These are phyloP conservation scores for Mimas tiliae DNA, from an alignment of 2,888 invertebrate genomes.

Conservation along the genomic window DNA sequence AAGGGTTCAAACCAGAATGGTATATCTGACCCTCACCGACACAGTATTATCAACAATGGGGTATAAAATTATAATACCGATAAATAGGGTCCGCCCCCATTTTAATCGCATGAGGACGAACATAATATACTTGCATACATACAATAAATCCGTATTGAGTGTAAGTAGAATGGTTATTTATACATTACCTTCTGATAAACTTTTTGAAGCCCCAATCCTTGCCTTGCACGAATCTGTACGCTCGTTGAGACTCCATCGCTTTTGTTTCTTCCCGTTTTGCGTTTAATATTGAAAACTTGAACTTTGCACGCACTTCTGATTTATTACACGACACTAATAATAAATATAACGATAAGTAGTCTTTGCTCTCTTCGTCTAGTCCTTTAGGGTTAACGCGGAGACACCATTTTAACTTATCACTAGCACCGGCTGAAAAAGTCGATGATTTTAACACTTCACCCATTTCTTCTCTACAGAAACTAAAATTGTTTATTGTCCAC, in stretches of 20 bases:
- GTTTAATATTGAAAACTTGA: conserved; percentile 99
- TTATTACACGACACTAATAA: conserved; percentile 99
- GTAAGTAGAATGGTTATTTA: conserved; percentile 19
- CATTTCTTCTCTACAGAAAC: conserved; percentile 99
- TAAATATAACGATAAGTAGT: conserved; percentile 99
- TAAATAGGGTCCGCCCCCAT: conserved; percentile 45
- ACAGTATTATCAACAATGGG: conserved; percentile 44
- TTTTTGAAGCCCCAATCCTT: conserved; percentile 99
- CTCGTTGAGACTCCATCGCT: conserved; percentile 98
- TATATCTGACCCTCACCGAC: conserved; percentile 46
- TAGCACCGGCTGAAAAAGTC: conserved; percentile 99
- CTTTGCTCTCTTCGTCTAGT: conserved; percentile 99
- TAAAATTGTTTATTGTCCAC: conserved; percentile 99
- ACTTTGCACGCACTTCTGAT: conserved; percentile 99
- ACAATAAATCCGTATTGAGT: neutral
- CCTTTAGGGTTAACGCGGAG: conserved; percentile 99
- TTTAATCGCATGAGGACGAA: conserved; percentile 2
- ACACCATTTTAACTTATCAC: conserved; percentile 99
- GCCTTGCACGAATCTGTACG: conserved; percentile 99
- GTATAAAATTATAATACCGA: conserved; percentile 51
- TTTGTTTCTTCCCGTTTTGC: conserved; percentile 99
- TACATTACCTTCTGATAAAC: conserved; percentile 92
- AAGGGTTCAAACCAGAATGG: conserved; percentile 41
- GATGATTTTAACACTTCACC: conserved; percentile 99
- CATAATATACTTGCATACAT: neutral